Conservation (phyloP, 2,888 invertebrate genomes). For the Leptinotarsa haldemani region DNA sequence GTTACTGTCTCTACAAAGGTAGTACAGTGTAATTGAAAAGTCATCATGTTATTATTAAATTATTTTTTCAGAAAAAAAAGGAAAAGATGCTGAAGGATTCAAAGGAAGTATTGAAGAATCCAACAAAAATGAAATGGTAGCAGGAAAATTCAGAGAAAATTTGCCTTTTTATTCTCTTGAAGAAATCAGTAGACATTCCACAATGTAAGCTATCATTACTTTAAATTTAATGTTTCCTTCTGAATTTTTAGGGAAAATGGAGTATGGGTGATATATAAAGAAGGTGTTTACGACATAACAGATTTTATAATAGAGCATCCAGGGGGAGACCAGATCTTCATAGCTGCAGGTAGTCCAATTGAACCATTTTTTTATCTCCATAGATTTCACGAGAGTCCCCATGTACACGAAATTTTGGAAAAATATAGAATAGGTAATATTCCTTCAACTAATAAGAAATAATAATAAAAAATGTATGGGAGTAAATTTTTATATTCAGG, state of each 20-base stretch:
- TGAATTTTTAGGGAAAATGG: constrained; percentile 65
- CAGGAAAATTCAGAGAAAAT: constrained; percentile 61
- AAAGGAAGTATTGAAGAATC: no score
- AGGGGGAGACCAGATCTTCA: constrained; percentile 88
- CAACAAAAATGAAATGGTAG: constrained; percentile 20
- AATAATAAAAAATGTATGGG: not conserved
- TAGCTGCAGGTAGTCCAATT: constrained; percentile 91
- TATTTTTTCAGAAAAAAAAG: no score
- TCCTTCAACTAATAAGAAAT: not conserved
- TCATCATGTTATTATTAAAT: no score
- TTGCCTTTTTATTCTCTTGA: constrained; percentile 77
- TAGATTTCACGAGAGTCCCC: constrained; percentile 80
- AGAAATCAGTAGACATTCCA: constrained; percentile 81
- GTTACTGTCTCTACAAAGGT: not conserved
- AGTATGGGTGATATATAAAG: constrained; percentile 82
- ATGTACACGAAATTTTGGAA: constrained; percentile 84
- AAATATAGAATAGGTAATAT: constrained; percentile 82
- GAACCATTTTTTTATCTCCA: constrained; percentile 96
- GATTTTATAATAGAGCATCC: constrained; percentile 91
- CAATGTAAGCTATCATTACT: constrained; percentile 60
- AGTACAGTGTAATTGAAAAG: no score
- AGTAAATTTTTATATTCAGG: constrained; percentile 64
- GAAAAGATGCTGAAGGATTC: no score
- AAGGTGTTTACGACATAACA: constrained; percentile 96
- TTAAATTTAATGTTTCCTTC: constrained; percentile 1